Conservation (phyloP, 2,888 invertebrate species). For the Stenolophus ochropezus region DNA sequence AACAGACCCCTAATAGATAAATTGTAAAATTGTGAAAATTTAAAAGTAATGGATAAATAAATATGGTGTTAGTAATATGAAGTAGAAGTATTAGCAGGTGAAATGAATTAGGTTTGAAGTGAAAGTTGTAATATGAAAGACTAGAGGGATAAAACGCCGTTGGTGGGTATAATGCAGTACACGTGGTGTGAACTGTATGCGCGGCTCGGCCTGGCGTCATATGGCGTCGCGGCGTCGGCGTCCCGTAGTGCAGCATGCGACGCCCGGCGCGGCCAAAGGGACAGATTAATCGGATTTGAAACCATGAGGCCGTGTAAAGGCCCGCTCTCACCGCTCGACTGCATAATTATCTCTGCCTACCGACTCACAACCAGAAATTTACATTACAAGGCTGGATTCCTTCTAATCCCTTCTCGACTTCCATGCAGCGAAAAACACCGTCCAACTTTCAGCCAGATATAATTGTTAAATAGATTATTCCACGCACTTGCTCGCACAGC, state of each 20-base stretch:
- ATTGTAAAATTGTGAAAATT: too few relatives aligned
- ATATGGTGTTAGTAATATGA: too few relatives aligned
- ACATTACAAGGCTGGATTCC: slow-evolving; percentile 70
- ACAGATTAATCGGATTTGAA: slow-evolving; percentile 72
- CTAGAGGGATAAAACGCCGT: slow-evolving; percentile 19
- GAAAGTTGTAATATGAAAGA: too few relatives aligned
- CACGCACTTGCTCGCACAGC: background rate
- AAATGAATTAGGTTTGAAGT: too few relatives aligned
- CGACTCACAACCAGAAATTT: slow-evolving; percentile 66
- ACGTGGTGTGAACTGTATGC: slow-evolving; percentile 62
- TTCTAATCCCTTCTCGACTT: slow-evolving; percentile 67
- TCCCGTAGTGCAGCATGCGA: slow-evolving; percentile 27
- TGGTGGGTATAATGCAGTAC: background rate
- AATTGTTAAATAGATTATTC: background rate
- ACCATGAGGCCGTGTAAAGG: slow-evolving; percentile 72
- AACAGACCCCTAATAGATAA: too few relatives aligned
- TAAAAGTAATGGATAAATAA: too few relatives aligned
- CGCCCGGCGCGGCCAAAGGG: slow-evolving; percentile 65
- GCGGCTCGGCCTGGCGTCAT: slow-evolving; percentile 56
- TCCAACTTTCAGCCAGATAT: background rate
- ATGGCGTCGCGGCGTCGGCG: slow-evolving; percentile 37
- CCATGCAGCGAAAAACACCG: slow-evolving; percentile 11
- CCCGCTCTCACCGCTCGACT: slow-evolving; percentile 69
- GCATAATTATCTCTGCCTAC: slow-evolving; percentile 70
- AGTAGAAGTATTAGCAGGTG: too few relatives aligned